These are phyloP conservation scores for Aproaerema taeniolella DNA, from an alignment of 2,888 invertebrate species.

Conservation along the genomic window DNA sequence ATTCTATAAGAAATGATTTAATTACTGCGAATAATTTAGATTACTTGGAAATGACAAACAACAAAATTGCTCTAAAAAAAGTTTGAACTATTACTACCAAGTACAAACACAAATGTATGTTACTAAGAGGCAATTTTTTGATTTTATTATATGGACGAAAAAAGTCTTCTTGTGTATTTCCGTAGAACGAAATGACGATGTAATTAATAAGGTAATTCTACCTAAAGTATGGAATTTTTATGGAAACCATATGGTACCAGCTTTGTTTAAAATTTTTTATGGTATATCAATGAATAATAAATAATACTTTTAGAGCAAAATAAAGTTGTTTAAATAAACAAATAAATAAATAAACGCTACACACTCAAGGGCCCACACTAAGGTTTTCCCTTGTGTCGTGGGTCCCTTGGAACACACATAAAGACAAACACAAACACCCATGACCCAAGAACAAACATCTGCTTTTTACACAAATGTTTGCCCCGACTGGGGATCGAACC, in stretches of 20 bases:
- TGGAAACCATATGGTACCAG: background rate
- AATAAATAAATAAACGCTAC: too few relatives aligned
- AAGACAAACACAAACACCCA: too few relatives aligned
- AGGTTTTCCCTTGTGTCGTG: too few relatives aligned
- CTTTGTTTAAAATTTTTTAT: background rate
- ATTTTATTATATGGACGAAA: slow-evolving; percentile 1
- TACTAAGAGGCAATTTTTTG: background rate
- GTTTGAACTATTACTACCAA: background rate
- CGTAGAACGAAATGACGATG: background rate
- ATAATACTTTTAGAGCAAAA: background rate
- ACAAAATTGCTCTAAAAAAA: background rate
- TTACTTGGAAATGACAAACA: background rate
- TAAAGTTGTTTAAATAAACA: too few relatives aligned
- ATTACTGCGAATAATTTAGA: background rate
- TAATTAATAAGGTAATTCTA: background rate
- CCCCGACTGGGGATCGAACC: too few relatives aligned
- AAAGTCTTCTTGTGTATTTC: background rate
- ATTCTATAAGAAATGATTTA: background rate
- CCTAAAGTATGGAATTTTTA: background rate
- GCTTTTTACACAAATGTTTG: too few relatives aligned
- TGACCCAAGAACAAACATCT: too few relatives aligned
- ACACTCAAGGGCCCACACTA: too few relatives aligned
- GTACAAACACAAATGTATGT: slow-evolving; percentile 8
- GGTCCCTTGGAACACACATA: too few relatives aligned
- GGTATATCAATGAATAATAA: background rate